Conservation (phyloP, 2,888 invertebrate genomes). For the Harpalus rufipes region DNA sequence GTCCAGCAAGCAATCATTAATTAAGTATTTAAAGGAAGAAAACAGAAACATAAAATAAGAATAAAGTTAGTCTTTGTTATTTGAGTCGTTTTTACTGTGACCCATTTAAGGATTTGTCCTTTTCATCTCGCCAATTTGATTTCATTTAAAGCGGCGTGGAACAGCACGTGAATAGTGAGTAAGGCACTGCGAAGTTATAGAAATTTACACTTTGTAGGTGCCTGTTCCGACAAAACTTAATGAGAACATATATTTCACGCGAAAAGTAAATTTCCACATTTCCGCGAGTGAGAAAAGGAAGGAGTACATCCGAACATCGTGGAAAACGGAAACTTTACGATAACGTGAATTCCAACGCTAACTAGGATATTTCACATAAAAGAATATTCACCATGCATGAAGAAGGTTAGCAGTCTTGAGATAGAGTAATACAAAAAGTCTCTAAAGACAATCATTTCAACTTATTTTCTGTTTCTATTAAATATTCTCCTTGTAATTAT, state of each 20-base stretch:
- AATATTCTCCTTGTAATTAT: too few relatives aligned
- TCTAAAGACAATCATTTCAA: too few relatives aligned
- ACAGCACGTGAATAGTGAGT: slow-evolving; percentile 7
- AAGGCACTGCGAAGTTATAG: slow-evolving; percentile 50
- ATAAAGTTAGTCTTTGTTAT: neutral
- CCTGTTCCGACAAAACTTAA: slow-evolving; percentile 60
- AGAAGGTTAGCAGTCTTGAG: slow-evolving; percentile 48
- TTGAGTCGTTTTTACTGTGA: slow-evolving; percentile 5
- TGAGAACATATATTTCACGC: slow-evolving; percentile 62
- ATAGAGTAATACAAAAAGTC: neutral
- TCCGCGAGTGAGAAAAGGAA: slow-evolving; percentile 50
- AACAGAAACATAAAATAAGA: neutral
- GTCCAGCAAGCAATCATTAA: neutral
- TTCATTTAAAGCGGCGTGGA: slow-evolving; percentile 21
- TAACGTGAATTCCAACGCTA: slow-evolving; percentile 61
- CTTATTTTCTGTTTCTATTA: too few relatives aligned
- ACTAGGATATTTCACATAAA: slow-evolving; percentile 65
- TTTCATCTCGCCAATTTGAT: slow-evolving; percentile 34
- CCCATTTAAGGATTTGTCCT: slow-evolving; percentile 28
- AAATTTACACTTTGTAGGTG: slow-evolving; percentile 60
- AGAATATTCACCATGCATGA: slow-evolving; percentile 55
- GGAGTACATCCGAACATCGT: slow-evolving; percentile 43
- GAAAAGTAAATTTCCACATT: slow-evolving; percentile 62
- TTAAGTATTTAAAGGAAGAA: slow-evolving; percentile 21
- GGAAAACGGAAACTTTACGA: slow-evolving; percentile 58